Base-by-base conservation (phyloP, 2,888 invertebrate genomes). In the Anticlea derivata region DNA sequence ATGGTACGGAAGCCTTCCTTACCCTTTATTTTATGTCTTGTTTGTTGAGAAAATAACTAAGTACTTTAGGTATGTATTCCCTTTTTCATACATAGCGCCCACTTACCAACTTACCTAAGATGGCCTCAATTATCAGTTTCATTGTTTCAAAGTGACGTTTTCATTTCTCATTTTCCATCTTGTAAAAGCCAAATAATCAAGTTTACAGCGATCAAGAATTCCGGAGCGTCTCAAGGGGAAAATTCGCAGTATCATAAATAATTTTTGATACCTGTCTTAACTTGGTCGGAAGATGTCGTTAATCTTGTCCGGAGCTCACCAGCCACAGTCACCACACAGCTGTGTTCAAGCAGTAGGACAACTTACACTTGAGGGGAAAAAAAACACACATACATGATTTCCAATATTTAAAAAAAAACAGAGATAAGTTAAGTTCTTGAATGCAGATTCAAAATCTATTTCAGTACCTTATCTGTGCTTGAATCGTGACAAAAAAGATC, bases 231-330 rank as follows among this genome's bases (percentile, higher is more conserved):
- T 45, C 30, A 24, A 7, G 10, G 17, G 26, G 24, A 53, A 60
- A 41, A 52, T 51, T 54, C 44, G 30, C 37, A 10, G 41, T 51
- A 27, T 55, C 44, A 47, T 46, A 61, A 65, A 65, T 63, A 63
- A 45, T 63, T 51, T 63, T 52, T 60, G 60, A 58, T 63, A 61
- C 54, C 52, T 61, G 63, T 52, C 54, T 56, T 61, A 58, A 61
- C 60, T 58, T 52, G 52, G 47, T 47, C 33, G 31, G 41, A 33
- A 41, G 23, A 22, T 38, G 41, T 31, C 41, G 41, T 52, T 52
- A 47, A 52, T 52, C 47, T 43, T 43, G 43, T 52, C 43, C 12
- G 20, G 29, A 12, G 23, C 35, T 35, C 27, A 44, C 20, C 27
- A 12, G 31, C n/a, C 30, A 31, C 40, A 46, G 46, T 30, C 34